Evolutionary conservation across 2,113 vertebrate species (phyloP).

Genomic region (Melospiza melodia): DNA sequence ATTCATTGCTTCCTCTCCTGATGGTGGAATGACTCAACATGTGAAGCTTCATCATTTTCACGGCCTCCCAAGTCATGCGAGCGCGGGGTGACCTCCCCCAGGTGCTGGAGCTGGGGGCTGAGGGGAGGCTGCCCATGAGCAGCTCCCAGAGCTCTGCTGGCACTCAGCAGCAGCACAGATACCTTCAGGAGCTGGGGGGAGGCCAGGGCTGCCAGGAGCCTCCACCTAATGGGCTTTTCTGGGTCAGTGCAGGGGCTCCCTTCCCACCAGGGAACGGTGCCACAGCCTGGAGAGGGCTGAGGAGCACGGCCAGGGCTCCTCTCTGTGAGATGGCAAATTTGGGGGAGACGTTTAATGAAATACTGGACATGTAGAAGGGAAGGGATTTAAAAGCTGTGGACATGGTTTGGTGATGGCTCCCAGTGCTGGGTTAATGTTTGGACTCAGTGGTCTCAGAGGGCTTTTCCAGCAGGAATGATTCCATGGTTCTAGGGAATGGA

Average conservation of each 20-base stretch:
- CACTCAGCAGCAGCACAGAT: background rate
- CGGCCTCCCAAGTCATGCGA: slow-evolving; percentile 47
- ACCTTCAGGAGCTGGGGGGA: background rate
- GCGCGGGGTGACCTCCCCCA: slow-evolving; percentile 25
- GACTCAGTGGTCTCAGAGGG: background rate
- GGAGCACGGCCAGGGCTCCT: background rate
- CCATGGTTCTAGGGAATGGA: background rate
- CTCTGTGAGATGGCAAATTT: background rate
- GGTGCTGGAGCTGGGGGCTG: slow-evolving; percentile 4
- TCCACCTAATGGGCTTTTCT: background rate
- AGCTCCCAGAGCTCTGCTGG: background rate
- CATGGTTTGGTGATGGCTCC: rapidly evolving
- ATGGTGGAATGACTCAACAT: slow-evolving; percentile 66
- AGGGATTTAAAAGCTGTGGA: background rate
- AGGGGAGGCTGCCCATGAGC: background rate
- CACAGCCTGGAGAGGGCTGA: background rate
- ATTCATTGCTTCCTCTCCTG: slow-evolving; percentile 65
- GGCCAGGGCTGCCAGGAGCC: background rate
- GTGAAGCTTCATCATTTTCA: slow-evolving; percentile 67
- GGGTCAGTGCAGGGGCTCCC: background rate
- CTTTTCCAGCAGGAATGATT: background rate
- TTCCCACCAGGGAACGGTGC: background rate
- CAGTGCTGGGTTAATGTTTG: background rate
- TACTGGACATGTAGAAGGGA: rapidly evolving
- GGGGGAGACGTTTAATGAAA: rapidly evolving